These are phyloP conservation scores for Paracentrotus lividus DNA, from an alignment of 53 echinoderm and acorn worm species.

Conservation along the genomic window DNA sequence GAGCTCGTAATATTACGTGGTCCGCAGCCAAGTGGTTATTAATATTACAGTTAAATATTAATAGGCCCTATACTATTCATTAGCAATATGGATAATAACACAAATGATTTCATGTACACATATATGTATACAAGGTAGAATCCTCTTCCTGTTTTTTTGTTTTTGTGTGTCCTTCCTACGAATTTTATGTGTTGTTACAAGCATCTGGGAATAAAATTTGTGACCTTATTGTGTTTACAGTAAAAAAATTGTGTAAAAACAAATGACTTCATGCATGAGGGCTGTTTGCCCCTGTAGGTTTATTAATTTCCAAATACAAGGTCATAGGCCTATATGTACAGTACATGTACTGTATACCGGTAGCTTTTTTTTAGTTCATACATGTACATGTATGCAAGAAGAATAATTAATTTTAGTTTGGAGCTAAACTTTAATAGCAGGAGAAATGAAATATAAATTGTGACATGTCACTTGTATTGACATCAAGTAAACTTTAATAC, in stretches of 20 bases:
- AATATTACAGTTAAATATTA: too few species aligned
- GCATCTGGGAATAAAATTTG: background rate
- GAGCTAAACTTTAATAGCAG: too few species aligned
- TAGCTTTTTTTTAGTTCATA: background rate
- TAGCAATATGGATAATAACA: background rate
- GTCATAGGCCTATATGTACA: background rate
- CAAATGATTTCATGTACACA: too few species aligned
- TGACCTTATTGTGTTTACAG: slow-evolving; percentile 19
- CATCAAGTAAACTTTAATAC: too few species aligned
- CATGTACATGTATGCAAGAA: background rate
- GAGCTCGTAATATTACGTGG: too few species aligned
- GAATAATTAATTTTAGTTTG: too few species aligned
- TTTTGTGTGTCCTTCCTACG: background rate
- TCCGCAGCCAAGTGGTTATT: too few species aligned
- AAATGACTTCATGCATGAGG: slow-evolving; percentile 13
- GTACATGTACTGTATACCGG: background rate
- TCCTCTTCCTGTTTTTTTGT: background rate
- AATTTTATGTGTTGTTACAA: slow-evolving; percentile 2
- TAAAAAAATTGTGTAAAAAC: slow-evolving; percentile 3
- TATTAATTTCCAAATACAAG: background rate
- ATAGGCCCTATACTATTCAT: background rate
- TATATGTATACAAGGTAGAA: background rate
- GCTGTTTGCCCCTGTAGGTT: background rate
- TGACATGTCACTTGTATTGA: too few species aligned
- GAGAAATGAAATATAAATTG: too few species aligned